These are phyloP conservation scores for Holothuria scabra DNA, from an alignment of 53 echinoderm and acorn worm species.

Conservation along the genomic window DNA sequence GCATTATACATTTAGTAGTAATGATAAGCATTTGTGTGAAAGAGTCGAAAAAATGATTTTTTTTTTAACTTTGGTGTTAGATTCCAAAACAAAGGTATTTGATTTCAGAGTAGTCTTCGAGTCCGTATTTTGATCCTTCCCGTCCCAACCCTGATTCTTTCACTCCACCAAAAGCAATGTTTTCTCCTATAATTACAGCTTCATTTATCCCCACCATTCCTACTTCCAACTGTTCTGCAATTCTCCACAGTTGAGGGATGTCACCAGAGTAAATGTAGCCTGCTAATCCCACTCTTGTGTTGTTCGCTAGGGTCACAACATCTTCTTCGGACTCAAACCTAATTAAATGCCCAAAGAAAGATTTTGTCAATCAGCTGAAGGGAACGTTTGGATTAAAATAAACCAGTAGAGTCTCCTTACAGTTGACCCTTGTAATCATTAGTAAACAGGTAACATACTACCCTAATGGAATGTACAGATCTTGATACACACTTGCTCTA, in stretches of 20 bases:
- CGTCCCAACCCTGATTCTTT: slow-evolving; percentile 89
- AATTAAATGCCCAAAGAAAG: no score
- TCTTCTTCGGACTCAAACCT: slow-evolving; percentile 86
- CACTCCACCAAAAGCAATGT: slow-evolving; percentile 76
- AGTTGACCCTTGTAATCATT: no score
- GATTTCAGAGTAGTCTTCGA: slow-evolving; percentile 83
- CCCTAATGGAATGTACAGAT: no score
- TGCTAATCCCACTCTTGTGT: slow-evolving; percentile 69
- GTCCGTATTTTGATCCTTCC: slow-evolving; percentile 89
- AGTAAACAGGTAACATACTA: no score
- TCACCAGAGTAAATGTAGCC: slow-evolving; percentile 89
- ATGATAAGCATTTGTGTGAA: no score
- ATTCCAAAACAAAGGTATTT: slow-evolving; percentile 81
- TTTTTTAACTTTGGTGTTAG: no score
- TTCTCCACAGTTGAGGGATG: slow-evolving; percentile 86
- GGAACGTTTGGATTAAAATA: no score
- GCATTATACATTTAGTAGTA: no score
- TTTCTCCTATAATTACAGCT: slow-evolving; percentile 65
- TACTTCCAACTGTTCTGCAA: slow-evolving; percentile 79
- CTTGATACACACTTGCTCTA: no score
- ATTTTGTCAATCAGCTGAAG: no score
- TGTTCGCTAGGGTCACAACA: slow-evolving; percentile 77
- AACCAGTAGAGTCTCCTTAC: no score
- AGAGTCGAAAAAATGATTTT: no score
- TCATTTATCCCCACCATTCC: slow-evolving; percentile 97